These are phyloP conservation scores for Sphaerophoria taeniata DNA, from an alignment of 2,888 invertebrate genomes.

Conservation along the genomic window DNA sequence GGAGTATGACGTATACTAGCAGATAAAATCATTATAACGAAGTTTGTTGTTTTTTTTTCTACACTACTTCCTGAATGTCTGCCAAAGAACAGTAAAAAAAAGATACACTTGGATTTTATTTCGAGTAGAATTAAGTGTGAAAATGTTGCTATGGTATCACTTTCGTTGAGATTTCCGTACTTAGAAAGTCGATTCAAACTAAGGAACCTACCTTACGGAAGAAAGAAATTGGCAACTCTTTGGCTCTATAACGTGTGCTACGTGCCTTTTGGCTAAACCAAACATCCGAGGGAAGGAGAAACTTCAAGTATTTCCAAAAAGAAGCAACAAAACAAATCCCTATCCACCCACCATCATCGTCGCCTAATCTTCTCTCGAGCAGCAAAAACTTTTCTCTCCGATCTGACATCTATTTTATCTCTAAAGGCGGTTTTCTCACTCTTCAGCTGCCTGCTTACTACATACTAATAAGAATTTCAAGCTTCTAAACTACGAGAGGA, in stretches of 20 bases:
- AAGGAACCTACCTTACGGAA: neutral
- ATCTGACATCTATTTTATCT: neutral
- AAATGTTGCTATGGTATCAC: neutral
- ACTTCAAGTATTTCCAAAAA: neutral
- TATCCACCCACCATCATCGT: neutral
- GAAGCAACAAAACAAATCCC: neutral
- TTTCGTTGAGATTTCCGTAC: neutral
- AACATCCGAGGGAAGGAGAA: neutral
- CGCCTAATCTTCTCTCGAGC: neutral
- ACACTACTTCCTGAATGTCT: conserved; percentile 57
- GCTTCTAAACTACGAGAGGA: too few species aligned
- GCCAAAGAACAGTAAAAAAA: neutral
- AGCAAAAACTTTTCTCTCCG: neutral
- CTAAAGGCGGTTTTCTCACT: conserved; percentile 6
- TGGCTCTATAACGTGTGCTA: neutral
- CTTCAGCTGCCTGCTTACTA: too few species aligned
- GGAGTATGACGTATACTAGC: conserved; percentile 41
- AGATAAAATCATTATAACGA: conserved; percentile 56
- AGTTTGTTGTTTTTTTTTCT: conserved; percentile 39
- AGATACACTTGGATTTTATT: neutral
- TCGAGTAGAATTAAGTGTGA: conserved; percentile 2
- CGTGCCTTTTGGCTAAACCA: conserved; percentile 7
- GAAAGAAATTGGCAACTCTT: conserved; percentile 17
- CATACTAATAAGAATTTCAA: neutral
- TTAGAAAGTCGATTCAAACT: neutral